Evolutionary conservation across 1,140 invertebrate species (phyloP).

Genomic region (Drosophila virilis): DNA sequence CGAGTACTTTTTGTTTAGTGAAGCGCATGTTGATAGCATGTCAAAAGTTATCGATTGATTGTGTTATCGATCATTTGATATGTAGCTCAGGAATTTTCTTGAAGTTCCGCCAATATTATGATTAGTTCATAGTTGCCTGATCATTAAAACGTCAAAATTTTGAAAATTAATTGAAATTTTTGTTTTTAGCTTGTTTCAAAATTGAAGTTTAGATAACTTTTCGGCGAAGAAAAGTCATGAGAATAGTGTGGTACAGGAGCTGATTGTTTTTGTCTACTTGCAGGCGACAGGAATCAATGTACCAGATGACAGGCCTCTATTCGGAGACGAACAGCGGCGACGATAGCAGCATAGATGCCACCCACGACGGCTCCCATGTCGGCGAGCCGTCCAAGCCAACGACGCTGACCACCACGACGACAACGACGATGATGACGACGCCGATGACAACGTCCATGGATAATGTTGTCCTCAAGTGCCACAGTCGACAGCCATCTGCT

Average conservation of each 20-base stretch:
- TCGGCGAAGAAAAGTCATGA: conserved; percentile 35
- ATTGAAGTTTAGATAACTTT: not conserved
- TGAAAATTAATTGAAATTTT: not conserved
- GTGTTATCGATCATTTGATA: not conserved
- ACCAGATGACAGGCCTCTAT: conserved; percentile 93
- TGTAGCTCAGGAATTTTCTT: not conserved
- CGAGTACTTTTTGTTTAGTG: no score
- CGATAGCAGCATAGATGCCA: conserved; percentile 85
- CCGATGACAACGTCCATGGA: conserved; percentile 80
- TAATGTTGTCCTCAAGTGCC: conserved; percentile 87
- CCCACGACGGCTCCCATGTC: conserved; percentile 37
- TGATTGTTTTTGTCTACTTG: conserved; percentile 40
- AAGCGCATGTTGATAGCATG: not conserved
- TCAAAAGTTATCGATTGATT: not conserved
- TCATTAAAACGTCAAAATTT: conserved; percentile 6
- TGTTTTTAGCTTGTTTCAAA: not conserved
- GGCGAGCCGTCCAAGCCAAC: conserved; percentile 8
- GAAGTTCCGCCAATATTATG: not conserved
- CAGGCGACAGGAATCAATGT: conserved; percentile 93
- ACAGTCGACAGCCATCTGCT: conserved; percentile 90
- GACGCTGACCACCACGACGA: not conserved
- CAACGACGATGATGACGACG: conserved; percentile 79
- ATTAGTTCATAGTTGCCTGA: not conserved
- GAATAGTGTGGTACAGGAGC: conserved; percentile 14
- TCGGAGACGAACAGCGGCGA: conserved; percentile 88